Base-by-base conservation (phyloP, 2,888 invertebrate genomes). In the Ennomos quercinarius region DNA sequence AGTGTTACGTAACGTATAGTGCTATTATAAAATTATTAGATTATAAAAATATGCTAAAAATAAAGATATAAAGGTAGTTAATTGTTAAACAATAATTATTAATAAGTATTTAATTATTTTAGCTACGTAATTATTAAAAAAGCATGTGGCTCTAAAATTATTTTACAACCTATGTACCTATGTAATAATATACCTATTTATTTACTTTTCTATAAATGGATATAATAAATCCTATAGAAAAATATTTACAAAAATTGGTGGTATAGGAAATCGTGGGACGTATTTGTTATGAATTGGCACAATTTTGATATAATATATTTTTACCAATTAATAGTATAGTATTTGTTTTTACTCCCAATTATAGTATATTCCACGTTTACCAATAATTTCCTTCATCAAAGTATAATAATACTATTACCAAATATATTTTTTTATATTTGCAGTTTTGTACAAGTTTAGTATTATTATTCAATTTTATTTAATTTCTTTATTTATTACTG, bases 191-290 rank as follows among this genome's bases (percentile, higher is more conserved):
- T 48, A 69, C 59, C 68, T 55, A 66, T 68, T 64, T 64, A 51
- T 62, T 59, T 53, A 43, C 64, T 67, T 57, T 63, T 67, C 70
- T 78, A 78, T 74, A 81, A 78, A 78, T 74, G 73, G 75, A 77
- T 76, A 67, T 72, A 74, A 74, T 80, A 84, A 83, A 80, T 81
- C 68, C 76, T 74, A 76, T 74, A 84, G 80, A 84, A 79, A 82
- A 81, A 80, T 84, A 83, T 81, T 76, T 83, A 82, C 77, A 85
- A 76, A 81, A 76, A 78, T 55, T 73, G 72, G 73, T 78, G 78
- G 75, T 72, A 47, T 75, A 74, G 72, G 73, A 76, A 63, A 71
- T 73, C 56, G 42, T 37, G 70, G 82, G 83, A 84, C 81, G 81
- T 76, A 66, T 75, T 67, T 63, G 66, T 63, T 61, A 63, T 71